A percentile compares a stretch with the other conserved stretches of the same genome.
Conservation (phyloP, 2,888 invertebrate species). For the Heliconius ethilla region DNA sequence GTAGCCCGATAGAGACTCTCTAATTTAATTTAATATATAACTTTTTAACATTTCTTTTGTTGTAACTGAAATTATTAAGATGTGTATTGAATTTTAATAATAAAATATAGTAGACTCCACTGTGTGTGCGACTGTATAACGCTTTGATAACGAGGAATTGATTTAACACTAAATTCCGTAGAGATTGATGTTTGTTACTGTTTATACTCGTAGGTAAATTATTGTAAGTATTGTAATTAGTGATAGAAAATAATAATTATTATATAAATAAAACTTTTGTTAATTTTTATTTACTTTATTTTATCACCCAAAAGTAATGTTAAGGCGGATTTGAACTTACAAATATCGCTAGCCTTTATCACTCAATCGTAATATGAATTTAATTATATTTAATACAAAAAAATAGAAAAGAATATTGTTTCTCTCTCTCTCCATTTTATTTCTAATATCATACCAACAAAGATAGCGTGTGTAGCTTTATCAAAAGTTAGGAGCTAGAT, state of each 20-base stretch:
- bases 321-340: too few relatives aligned
- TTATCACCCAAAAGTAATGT: too few relatives aligned
- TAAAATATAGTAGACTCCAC: too few relatives aligned
- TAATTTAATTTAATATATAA: neutral
- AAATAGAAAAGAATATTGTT: neutral
- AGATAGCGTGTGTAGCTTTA: neutral
- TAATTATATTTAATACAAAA: too few relatives aligned
- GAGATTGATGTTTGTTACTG: too few relatives aligned
- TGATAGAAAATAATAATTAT: neutral
- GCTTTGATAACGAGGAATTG: too few relatives aligned
- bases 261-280: neutral
- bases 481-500: constrained; percentile 17
- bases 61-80: neutral
- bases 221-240: neutral
- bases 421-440: neutral
- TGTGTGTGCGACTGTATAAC: too few relatives aligned
- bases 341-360: too few relatives aligned
- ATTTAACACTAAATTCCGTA: too few relatives aligned
- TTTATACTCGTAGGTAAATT: too few relatives aligned
- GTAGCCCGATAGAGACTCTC: neutral
- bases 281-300: neutral
- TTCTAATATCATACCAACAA: neutral
- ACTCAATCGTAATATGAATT: too few relatives aligned
- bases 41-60: neutral
- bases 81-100: neutral